These are phyloP conservation scores for Eurystomus glaucurus DNA, from an alignment of 2,797 vertebrate genomes.

Conservation along the genomic window DNA sequence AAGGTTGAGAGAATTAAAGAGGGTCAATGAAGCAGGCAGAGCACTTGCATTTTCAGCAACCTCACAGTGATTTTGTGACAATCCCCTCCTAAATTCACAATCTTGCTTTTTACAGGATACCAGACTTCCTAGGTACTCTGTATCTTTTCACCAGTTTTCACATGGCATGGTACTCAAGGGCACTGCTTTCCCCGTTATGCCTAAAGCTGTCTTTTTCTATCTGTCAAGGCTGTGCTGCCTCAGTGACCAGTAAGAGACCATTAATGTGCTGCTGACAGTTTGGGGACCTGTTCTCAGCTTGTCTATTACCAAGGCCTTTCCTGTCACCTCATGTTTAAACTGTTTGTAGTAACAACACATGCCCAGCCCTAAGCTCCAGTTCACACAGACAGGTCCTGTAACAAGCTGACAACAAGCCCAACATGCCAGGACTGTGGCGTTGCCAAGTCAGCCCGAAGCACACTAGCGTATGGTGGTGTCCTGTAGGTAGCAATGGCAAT, in stretches of 20 bases:
- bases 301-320: background rate
- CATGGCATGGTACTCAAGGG: background rate
- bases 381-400: background rate
- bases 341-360: background rate
- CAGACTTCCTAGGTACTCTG: accelerated
- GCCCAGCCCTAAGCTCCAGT: accelerated
- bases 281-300: background rate
- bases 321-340: background rate
- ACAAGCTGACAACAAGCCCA: background rate
- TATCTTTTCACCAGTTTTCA: background rate
- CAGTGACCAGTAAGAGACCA: background rate
- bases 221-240: background rate
- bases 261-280: background rate
- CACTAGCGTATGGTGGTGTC: accelerated
- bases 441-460: background rate
- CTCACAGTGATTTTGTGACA: background rate
- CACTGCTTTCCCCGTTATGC: background rate
- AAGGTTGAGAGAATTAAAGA: background rate
- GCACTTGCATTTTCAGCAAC: background rate
- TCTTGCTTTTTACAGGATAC: background rate
- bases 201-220: background rate
- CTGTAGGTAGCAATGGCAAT: background rate
- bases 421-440: accelerated
- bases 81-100: background rate
- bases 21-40: background rate